Percentiles rank a stretch among this genome's conserved stretches.
Conservation (phyloP, 2,888 invertebrate genomes). For the Eupithecia subumbrata region DNA sequence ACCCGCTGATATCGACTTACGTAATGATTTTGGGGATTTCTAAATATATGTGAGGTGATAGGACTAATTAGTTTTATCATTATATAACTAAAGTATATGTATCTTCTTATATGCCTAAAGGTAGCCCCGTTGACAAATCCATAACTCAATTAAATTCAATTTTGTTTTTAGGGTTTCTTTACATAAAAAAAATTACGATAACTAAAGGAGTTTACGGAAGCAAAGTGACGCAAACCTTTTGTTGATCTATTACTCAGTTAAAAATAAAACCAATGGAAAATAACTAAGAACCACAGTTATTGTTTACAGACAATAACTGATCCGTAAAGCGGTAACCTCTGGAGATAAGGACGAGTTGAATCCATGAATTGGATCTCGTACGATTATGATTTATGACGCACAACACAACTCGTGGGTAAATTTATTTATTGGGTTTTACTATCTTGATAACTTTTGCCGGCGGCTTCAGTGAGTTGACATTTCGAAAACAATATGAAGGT, state of each 20-base stretch:
- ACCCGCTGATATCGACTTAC: slow-evolving; percentile 7
- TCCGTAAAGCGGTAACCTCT: slow-evolving; percentile 49
- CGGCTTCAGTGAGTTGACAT: background rate
- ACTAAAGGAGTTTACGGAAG: background rate
- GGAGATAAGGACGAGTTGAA: slow-evolving; percentile 37
- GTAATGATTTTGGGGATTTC: slow-evolving; percentile 7
- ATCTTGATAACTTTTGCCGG: background rate
- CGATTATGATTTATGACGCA: slow-evolving; percentile 10
- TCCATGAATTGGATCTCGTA: slow-evolving; percentile 40
- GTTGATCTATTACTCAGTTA: slow-evolving; percentile 5
- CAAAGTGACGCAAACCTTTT: slow-evolving; percentile 17
- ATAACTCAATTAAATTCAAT: too few species aligned
- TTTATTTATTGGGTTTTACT: background rate
- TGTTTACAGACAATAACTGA: slow-evolving; percentile 42
- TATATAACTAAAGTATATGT: too few species aligned
- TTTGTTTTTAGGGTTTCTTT: too few species aligned
- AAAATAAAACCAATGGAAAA: slow-evolving; percentile 43
- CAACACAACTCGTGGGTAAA: background rate
- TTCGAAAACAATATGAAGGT: background rate
- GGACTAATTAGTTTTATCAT: too few species aligned
- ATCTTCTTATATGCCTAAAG: too few species aligned
- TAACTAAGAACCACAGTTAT: slow-evolving; percentile 46
- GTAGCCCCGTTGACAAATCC: too few species aligned
- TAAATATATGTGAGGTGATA: background rate
- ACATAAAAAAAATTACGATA: too few species aligned